Evolutionary conservation across 2,888 invertebrate species (phyloP), one percentile per base, ranked within the genome.

Genomic region (Eledona agricola): DNA sequence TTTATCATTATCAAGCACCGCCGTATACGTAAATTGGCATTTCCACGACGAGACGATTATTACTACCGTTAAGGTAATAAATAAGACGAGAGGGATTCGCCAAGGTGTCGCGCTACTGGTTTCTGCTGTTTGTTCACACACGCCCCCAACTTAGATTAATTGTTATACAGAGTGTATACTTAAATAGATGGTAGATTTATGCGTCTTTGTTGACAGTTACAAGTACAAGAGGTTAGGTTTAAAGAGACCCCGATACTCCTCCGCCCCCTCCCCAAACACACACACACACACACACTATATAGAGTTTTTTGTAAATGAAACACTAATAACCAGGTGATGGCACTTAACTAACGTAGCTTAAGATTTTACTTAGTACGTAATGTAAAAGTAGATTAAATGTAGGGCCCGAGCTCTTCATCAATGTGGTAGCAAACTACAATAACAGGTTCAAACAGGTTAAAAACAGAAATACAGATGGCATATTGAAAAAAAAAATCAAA

Each of bases 271-370:
- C 20, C 20, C 20, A n/a, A n/a, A n/a, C n/a, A n/a, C n/a, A n/a
- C n/a, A n/a, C n/a, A n/a, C n/a, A 26, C 29, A 29, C 38, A 26
- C 28, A 37, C 72, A 71, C 71, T 70, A 72, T 63, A 68, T 70
- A 72, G 68, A 59, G 58, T 63, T 71, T 69, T 71, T 73, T 73
- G 74, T 75, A 74, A 71, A 76, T 71, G 73, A 66, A 65, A 74
- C 74, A 76, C 74, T 76, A 75, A 76, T 70, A 65, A 63, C 56
- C 61, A 66, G 76, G 75, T 75, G 76, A 75, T 63, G 76, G 76
- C 76, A 76, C 76, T 74, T 75, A 75, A 69, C 73, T 74, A 75
- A 74, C 73, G 60, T 72, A 72, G 73, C 59, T 69, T 74, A 73
- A 74, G 69, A 65, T 65, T 69, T 67, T 67, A 67, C 64, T 68